phyloP scores from a whole-genome alignment of 1,140 invertebrate species.

The Melanaphis sacchari region DNA sequence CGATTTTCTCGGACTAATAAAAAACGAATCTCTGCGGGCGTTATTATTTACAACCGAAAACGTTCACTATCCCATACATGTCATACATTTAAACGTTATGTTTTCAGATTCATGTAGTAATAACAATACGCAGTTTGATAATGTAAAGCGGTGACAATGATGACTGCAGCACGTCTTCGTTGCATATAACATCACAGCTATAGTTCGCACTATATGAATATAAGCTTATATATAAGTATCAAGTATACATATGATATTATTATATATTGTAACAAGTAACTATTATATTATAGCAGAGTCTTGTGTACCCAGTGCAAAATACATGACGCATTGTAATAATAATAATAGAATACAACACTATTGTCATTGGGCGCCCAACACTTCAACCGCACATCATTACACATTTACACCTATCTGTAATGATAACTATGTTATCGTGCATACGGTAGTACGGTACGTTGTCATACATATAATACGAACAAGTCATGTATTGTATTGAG shows the following conservation, averaged over 20 bases:
- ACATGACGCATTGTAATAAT: background rate
- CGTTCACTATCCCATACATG: background rate
- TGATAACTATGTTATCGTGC: background rate
- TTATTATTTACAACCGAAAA: background rate
- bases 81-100: background rate
- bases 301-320: background rate
- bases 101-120: background rate
- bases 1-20: background rate
- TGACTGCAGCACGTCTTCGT: background rate
- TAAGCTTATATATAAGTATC: background rate
- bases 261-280: background rate
- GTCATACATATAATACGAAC: background rate
- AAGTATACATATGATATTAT: background rate
- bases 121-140: background rate
- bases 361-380: background rate
- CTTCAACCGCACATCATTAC: background rate
- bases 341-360: background rate
- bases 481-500: background rate
- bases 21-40: background rate
- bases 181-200: background rate
- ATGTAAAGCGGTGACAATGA: background rate
- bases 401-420: background rate
- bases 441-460: background rate
- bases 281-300: background rate
- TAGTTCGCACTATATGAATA: background rate